Percentiles rank a stretch among this genome's conserved stretches.
Evolutionary conservation across 2,113 vertebrate species (phyloP).

Genomic region (Balaenoptera acutorostrata): DNA sequence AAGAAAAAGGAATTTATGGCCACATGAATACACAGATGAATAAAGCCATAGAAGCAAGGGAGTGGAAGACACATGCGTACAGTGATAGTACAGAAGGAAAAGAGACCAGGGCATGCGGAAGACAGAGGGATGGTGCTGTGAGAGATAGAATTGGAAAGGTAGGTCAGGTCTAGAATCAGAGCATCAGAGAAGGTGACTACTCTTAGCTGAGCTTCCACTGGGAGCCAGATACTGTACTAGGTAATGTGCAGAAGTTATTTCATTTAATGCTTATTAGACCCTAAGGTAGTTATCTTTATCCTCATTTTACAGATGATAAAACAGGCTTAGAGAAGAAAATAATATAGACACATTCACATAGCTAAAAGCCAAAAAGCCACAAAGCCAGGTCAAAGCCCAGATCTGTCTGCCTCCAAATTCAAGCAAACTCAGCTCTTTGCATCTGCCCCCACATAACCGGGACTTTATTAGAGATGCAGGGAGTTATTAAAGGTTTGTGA

Average conservation of each 20-base stretch:
- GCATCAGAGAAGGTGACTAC: not conserved
- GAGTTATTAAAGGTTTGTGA: not conserved
- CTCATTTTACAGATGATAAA: constrained; percentile 12
- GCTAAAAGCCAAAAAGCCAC: not conserved
- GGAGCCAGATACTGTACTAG: not conserved
- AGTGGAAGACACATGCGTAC: not conserved
- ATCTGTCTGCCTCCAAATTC: not conserved
- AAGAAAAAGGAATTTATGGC: not conserved
- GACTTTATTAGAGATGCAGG: not conserved
- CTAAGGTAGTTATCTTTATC: not conserved
- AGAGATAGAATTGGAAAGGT: not conserved
- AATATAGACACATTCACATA: not conserved
- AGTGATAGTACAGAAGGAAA: not conserved
- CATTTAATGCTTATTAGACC: not conserved
- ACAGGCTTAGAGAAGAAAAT: constrained; percentile 13
- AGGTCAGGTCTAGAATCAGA: not conserved
- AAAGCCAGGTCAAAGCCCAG: not conserved
- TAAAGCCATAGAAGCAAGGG: not conserved
- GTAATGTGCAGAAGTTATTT: not conserved
- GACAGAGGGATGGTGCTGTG: not conserved
- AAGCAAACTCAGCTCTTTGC: not conserved
- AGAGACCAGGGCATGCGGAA: not conserved
- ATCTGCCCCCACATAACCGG: not conserved
- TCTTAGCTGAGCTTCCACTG: not conserved
- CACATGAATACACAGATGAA: not conserved